Base-by-base conservation (phyloP, 2,113 vertebrate genomes). In the Callaeas wilsoni region DNA sequence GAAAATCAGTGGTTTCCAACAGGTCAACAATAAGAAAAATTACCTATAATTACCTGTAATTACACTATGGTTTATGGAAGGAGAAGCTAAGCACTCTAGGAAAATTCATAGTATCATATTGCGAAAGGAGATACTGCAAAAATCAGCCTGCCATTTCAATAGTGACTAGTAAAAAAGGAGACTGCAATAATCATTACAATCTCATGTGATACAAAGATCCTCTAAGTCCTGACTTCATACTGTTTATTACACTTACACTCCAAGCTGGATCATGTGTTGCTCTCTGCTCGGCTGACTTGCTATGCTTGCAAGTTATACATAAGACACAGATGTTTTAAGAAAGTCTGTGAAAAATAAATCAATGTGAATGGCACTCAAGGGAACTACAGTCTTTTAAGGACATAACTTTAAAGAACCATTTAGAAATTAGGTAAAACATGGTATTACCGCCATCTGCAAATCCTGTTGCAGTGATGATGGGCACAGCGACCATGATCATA, bases 391-490 rank as follows among this genome's bases (percentile, higher is more conserved):
- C 37, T 91, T 84, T 67, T 56, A 35, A 79, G 70, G 35, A 87
- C 1, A 3, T 9, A 84, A 53, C 35, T 68, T 90, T 53, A 88
- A 93, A 70, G 13, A 84, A 78, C 52, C 22, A 78, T 59, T 94
- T 87, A 84, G 74, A 78, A 95, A 91, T 57, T 6, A 80, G 95
- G 41, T 39, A 49, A 92, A 93, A 94, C 90, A 81, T 50, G 6
- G 59, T 84, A 90, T 98, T 98, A 99, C 99, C 99, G 7, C 98
- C 98, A 98, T 99, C 99, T 47, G 99, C 99, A 95, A 99, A 99
- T 94, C 99, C 99, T 0, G 98, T 99, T 52, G 99, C 99, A 0
- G 99, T 99, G 98, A 99, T 99, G 97, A 99, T 99, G n/a, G 99
- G 99, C 91, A 99, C 98, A 27, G 99, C 99, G 5, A 99, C 99